These are phyloP conservation scores for Bungarus multicinctus DNA, from an alignment of 2,113 vertebrate species.

Conservation along the genomic window DNA sequence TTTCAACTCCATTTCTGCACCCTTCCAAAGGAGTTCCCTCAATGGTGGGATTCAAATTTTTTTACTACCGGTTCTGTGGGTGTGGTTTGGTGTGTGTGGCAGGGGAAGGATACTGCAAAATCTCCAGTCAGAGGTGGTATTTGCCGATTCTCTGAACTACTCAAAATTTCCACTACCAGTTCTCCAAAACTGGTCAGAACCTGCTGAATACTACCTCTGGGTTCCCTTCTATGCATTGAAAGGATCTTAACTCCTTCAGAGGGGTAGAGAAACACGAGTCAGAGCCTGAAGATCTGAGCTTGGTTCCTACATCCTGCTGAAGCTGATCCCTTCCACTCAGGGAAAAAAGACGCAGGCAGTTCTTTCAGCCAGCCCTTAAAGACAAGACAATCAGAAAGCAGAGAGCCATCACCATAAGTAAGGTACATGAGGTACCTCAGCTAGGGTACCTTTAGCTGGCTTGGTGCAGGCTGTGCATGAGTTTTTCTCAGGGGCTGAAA, in stretches of 20 bases:
- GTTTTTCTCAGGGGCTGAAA: not conserved
- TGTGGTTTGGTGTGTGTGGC: no score
- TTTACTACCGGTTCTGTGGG: no score
- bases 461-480: not conserved
- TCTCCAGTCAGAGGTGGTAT: no score
- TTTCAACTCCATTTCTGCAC: no score
- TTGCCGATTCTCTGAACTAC: no score
- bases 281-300: not conserved
- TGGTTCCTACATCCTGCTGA: not conserved
- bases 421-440: not conserved
- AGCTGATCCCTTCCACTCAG: not conserved
- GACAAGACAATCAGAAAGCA: not conserved
- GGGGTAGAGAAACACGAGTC: not conserved
- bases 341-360: not conserved
- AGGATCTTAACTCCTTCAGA: not conserved
- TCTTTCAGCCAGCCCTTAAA: not conserved
- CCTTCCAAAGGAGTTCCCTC: no score
- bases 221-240: no score
- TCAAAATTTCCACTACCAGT: no score
- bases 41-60: no score
- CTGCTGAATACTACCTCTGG: no score
- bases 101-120: no score
- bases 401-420: not conserved
- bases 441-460: not conserved
- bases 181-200: no score